A percentile compares a stretch with the other conserved stretches of the same genome.
These are phyloP conservation scores for Cinara cedri DNA, from an alignment of 2,888 invertebrate genomes.

Conservation along the genomic window DNA sequence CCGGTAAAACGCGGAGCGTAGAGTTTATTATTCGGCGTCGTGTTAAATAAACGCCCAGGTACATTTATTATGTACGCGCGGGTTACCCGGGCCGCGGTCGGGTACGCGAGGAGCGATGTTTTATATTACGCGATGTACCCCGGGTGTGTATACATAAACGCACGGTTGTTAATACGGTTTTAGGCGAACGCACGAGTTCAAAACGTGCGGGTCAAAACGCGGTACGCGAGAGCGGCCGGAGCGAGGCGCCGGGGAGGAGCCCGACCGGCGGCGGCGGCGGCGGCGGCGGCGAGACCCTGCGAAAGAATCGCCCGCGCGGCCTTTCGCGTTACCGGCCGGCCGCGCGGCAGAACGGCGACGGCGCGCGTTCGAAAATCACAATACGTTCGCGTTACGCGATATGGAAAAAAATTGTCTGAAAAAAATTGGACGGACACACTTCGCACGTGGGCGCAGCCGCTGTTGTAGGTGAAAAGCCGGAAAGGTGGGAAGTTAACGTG, in stretches of 20 bases:
- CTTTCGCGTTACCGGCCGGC: slow-evolving; percentile 13
- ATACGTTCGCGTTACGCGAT: too few relatives aligned
- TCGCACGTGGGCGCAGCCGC: too few relatives aligned
- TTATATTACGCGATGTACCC: too few relatives aligned
- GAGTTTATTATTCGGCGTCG: slow-evolving; percentile 28
- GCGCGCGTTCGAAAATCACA: not conserved
- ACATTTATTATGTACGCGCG: slow-evolving; percentile 3
- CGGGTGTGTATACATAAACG: not conserved
- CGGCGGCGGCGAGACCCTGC: slow-evolving; percentile 8
- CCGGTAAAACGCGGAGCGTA: not conserved
- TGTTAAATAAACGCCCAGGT: not conserved
- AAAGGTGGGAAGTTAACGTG: too few relatives aligned
- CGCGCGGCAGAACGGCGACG: not conserved
- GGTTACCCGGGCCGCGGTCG: not conserved
- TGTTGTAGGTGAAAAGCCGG: too few relatives aligned
- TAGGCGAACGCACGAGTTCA: slow-evolving; percentile 51
- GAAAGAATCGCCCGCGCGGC: slow-evolving; percentile 38
- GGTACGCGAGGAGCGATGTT: not conserved
- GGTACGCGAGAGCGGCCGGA: not conserved
- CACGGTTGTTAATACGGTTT: slow-evolving; percentile 49
- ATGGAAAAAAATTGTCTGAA: too few relatives aligned
- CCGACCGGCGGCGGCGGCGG: not conserved
- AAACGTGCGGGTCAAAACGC: slow-evolving; percentile 47
- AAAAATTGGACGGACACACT: too few relatives aligned
- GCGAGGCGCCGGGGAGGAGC: too few relatives aligned